Evolutionary conservation across 2,113 vertebrate genomes (phyloP), one percentile per base, ranked within the genome.

Genomic region (Phylloscopus trochilus): DNA sequence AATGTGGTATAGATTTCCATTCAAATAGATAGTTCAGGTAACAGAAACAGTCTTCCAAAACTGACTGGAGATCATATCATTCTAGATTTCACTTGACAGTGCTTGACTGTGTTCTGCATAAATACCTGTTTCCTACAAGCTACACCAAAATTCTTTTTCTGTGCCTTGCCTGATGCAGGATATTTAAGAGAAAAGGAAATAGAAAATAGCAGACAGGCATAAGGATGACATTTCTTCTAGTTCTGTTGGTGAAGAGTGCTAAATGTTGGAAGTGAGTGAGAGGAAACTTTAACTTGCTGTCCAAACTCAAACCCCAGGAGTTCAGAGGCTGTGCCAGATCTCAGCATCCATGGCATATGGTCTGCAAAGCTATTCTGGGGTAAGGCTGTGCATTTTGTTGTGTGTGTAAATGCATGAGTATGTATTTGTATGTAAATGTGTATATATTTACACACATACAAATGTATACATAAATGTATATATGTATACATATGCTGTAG

Each of bases 401-500:
- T 56, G 6, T n/a, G 23, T 44, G 2, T 14, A 18, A 75, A 63
- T 53, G 8, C 9, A 31, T 10, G 3, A 12, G 4, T 37, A 6
- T 30, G 2, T 12, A 15, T n/a, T 18, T 56, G 3, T 24, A 44
- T 5, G 22, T 24, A 33, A 8, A 20, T 17, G 6, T n/a, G 2
- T 37, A 13, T 28, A 26, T 49, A 62, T 63, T 35, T 60, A 3
- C 23, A 76, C 7, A n/a, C 55, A 49, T 17, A 49, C 1, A 68
- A 60, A 68, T 11, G 1, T 23, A 22, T 39, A 8, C 13, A 17
- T 81, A 6, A 44, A 21, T 26, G 9, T 20, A 18, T 39, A 28
- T 1, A 0, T 58, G 7, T 33, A 13, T 20, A 24, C 3, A 7
- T 30, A 35, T 59, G 18, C 24, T 52, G 2, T 27, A 68, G 11